These are phyloP conservation scores for Pantherophis alleghaniensis DNA, from an alignment of 2,797 vertebrate species.

Conservation along the genomic window DNA sequence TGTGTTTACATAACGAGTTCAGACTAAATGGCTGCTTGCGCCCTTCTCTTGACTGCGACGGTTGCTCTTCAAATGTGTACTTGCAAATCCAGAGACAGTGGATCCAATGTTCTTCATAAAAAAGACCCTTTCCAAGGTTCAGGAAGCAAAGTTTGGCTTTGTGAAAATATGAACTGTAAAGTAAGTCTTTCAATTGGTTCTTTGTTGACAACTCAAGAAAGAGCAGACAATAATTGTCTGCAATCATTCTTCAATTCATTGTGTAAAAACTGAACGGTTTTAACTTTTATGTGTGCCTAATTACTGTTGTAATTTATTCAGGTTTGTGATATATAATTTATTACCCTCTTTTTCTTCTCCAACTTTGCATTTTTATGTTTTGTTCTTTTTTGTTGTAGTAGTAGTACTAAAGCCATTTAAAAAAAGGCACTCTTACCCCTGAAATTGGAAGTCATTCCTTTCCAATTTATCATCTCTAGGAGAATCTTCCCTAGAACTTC, in stretches of 20 bases:
- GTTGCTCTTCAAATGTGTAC: not conserved
- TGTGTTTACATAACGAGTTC: not conserved
- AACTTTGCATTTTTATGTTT: not conserved
- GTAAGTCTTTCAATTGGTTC: not conserved
- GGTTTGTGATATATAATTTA: not conserved
- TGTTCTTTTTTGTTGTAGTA: not conserved
- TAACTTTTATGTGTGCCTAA: not conserved
- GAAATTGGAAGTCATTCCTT: not conserved
- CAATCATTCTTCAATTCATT: not conserved
- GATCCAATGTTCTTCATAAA: not conserved
- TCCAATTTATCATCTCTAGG: not conserved
- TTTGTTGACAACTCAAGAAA: not conserved
- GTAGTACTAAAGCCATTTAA: not conserved
- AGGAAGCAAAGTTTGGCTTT: not conserved
- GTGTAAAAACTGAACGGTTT: not conserved
- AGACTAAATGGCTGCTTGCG: not conserved
- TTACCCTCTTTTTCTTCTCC: not conserved
- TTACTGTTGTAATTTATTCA: not conserved
- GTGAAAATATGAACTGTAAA: not conserved
- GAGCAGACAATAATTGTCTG: not conserved
- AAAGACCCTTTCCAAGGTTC: not conserved
- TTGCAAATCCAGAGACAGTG: not conserved
- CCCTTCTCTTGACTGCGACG: not conserved
- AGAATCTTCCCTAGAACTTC: not conserved
- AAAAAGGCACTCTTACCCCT: not conserved